A percentile compares a stretch with the other conserved stretches of the same genome.
These are phyloP conservation scores for Corydoras maculifer DNA, from an alignment of 2,113 vertebrate species.

Conservation along the genomic window DNA sequence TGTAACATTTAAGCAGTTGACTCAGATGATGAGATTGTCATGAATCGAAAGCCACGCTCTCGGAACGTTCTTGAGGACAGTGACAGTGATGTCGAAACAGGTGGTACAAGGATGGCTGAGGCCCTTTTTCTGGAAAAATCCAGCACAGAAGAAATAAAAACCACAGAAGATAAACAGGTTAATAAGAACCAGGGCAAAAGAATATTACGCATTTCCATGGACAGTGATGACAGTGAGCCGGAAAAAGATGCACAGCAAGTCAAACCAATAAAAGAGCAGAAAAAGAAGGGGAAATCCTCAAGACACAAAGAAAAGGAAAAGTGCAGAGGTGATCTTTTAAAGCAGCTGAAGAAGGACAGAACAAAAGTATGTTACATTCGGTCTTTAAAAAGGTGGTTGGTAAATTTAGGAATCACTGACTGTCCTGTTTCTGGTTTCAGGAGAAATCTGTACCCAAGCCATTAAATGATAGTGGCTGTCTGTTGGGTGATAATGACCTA, in stretches of 20 bases:
- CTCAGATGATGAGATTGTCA: conserved; percentile 76
- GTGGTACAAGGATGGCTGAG: conserved; percentile 37
- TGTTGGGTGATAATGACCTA: conserved; percentile 79
- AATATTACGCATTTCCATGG: conserved; percentile 20
- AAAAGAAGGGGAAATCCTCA: conserved; percentile 55
- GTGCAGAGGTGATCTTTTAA: conserved; percentile 37
- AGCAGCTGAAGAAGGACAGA: conserved; percentile 45
- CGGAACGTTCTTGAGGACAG: conserved; percentile 79
- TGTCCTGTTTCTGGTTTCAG: conserved; percentile 36
- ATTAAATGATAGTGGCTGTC: conserved; percentile 85
- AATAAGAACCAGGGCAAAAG: conserved; percentile 7
- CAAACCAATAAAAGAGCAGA: conserved; percentile 48
- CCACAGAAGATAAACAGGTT: conserved; percentile 42
- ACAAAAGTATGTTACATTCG: conserved; percentile 6
- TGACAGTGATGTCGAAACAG: conserved; percentile 66
- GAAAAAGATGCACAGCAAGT: conserved; percentile 36
- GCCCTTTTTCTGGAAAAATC: conserved; percentile 35
- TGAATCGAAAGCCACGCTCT: conserved; percentile 67
- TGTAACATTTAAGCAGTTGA: conserved; percentile 54
- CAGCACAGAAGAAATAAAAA: conserved; percentile 54
- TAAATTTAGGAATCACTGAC: not conserved
- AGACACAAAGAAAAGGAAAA: conserved; percentile 39
- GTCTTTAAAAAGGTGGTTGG: not conserved
- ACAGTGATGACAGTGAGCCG: conserved; percentile 31
- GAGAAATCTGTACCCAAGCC: conserved; percentile 31